Evolutionary conservation across 2,797 vertebrate species (phyloP).

Genomic region (Neosalanx taihuensis): DNA sequence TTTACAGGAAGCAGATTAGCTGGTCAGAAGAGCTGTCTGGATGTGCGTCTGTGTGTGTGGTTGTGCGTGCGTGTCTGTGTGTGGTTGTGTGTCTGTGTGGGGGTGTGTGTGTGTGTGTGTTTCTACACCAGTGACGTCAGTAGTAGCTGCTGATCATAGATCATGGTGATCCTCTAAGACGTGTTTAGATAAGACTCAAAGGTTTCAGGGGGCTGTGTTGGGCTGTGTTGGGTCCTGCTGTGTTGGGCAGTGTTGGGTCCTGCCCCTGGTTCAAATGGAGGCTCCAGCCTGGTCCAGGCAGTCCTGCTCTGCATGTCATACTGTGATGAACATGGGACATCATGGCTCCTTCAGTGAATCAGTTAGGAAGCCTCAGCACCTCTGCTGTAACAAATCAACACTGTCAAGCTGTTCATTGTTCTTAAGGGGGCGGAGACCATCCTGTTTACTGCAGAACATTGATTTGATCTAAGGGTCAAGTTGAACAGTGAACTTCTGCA

Average conservation of each 20-base stretch:
- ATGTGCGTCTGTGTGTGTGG: background rate
- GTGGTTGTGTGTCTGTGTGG: background rate
- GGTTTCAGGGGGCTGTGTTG: too few relatives aligned
- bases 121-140: background rate
- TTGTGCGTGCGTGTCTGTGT: background rate
- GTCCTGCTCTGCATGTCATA: too few relatives aligned
- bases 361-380: too few relatives aligned
- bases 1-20: background rate
- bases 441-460: slow-evolving; percentile 23
- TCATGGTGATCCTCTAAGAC: background rate
- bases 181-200: slow-evolving; percentile 3
- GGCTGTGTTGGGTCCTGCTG: too few relatives aligned
- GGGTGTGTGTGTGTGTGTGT: background rate
- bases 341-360: too few relatives aligned
- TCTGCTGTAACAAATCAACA: too few relatives aligned
- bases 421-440: slow-evolving; percentile 36
- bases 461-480: slow-evolving; percentile 3
- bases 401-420: slow-evolving; percentile 45
- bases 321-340: too few relatives aligned
- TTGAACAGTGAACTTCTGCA: background rate
- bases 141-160: background rate
- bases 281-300: too few relatives aligned
- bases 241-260: too few relatives aligned
- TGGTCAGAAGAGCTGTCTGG: background rate
- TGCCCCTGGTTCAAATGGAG: too few relatives aligned